Conservation (phyloP, 2,113 vertebrate genomes). For the Protomyctophum bolini region DNA sequence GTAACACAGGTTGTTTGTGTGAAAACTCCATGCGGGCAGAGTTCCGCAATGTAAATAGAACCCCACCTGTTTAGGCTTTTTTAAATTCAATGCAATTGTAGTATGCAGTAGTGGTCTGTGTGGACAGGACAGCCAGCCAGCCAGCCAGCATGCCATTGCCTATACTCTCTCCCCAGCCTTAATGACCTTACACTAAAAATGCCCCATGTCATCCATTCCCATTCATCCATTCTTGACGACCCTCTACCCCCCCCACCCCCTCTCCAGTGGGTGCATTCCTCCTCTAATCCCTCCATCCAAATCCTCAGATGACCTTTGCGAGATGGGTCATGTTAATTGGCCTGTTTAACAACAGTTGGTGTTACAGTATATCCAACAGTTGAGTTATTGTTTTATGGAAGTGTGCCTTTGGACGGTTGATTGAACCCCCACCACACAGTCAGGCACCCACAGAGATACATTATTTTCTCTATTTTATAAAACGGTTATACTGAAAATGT, state of each 20-base stretch:
- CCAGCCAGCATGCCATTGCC: constrained; percentile 41
- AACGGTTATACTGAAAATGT: background rate
- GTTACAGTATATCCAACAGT: constrained; percentile 27
- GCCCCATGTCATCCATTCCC: constrained; percentile 69
- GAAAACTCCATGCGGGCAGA: background rate
- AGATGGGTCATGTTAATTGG: constrained; percentile 60
- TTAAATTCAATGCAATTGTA: constrained; percentile 32
- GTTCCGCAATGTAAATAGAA: constrained; percentile 5
- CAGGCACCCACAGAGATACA: background rate
- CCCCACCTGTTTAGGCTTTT: constrained; percentile 17
- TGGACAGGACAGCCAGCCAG: background rate
- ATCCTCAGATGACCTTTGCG: constrained; percentile 71
- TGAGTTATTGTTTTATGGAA: constrained; percentile 13
- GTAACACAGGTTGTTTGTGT: background rate
- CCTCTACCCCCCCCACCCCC: constrained; percentile 59
- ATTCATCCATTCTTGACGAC: constrained; percentile 59
- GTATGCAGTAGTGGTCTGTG: background rate
- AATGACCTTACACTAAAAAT: constrained; percentile 70
- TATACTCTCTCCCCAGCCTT: constrained; percentile 63
- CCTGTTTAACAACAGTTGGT: constrained; percentile 41
- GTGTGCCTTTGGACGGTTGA: background rate
- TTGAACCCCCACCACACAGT: background rate
- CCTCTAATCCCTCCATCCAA: constrained; percentile 67
- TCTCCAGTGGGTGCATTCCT: constrained; percentile 66
- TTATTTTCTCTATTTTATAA: background rate